Base-by-base conservation (phyloP, 2,113 vertebrate genomes). In the Ceuthmochares aereus region DNA sequence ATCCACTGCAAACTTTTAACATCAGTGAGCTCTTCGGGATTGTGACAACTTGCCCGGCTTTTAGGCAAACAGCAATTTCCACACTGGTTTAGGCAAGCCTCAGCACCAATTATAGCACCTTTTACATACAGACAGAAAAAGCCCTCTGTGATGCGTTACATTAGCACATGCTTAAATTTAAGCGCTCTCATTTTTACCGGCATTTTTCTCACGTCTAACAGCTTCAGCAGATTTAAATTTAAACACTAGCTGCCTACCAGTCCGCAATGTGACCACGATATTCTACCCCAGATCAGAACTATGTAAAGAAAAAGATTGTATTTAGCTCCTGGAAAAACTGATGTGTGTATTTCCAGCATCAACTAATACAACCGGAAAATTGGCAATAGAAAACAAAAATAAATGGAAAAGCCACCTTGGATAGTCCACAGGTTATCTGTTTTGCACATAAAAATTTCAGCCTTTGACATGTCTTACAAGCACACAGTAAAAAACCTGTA, bases 51-150 rank as follows among this genome's bases (percentile, higher is more conserved):
- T 92, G 88, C 79, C 83, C 12, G 0, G 90, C 75, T 90, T 86
- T 92, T 68, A 86, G 84, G 83, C 84, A 91, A 81, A 64, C 55
- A 70, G 90, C 79, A 75, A 92, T 84, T 93, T 95, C 76, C 95
- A 95, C 88, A 40, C 86, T 15, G 88, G 85, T 96, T 93, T 75
- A 89, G 76, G 86, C 72, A 90, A 94, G 88, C 64, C 95, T 81
- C 68, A 14, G 68, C 82, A 75, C 79, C 4, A 11, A 78, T 88
- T 86, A 67, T 6, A 88, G 90, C 90, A 93, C 54, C 79, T 93
- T 85, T 62, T 60, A 59, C 64, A 29, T 3, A 29, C 40, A 56
- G 96, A 55, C 26, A 66, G 58, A 60, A 85, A 85, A 86, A 95
- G 59, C 83, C 70, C 51, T 92, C 51, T 72, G 64, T 10, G 1